Evolutionary conservation across 2,888 invertebrate genomes (phyloP), one percentile per base, ranked within the genome.

Genomic region (Pachliopta kotzebuea): DNA sequence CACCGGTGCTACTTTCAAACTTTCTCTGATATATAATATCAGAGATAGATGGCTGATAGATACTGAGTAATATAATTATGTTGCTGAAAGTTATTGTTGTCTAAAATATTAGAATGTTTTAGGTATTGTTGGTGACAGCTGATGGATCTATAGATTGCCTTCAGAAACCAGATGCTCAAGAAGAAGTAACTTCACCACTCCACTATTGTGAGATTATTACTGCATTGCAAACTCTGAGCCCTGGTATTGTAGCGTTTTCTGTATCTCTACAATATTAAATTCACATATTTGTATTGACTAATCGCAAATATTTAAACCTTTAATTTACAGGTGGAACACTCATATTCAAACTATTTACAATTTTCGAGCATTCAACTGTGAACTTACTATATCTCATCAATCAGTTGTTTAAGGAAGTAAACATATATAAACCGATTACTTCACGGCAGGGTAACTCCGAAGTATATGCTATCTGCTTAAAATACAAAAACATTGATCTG

Each of bases 381-480:
- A 94, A 94, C 68, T 85, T 98, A 6, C 82, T 98, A 60, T 98
- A 96, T 79, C 84, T 98, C 14, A 88, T 99, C 4, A 94, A 94
- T 73, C 95, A 95, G 73, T 75, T 93, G 20, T 99, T 99, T 80
- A 79, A 92, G 37, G 88, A 94, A 78, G 94, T 98, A 0, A 91
- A 94, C 71, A 90, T 97, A 21, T 96, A 95, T 79, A 99, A 99
- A 81, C 98, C 99, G 0, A 95, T 94, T 0, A 96, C 97, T 0
- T 98, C 98, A n/a, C 97, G 97, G 78, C 95, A 96, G 76, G 98
- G 98, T 9, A 99, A 99, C 85, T 98, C 98, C 0, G 99, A 99
- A 86, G 94, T 96, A 0, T 99, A 99, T 78, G 93, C 98, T 0
- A 90, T 98, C 31, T 96, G 96, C 74, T 79, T 94, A 29, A 88